Conservation (phyloP, 2,888 invertebrate genomes). For the Phyto melanocephala region DNA sequence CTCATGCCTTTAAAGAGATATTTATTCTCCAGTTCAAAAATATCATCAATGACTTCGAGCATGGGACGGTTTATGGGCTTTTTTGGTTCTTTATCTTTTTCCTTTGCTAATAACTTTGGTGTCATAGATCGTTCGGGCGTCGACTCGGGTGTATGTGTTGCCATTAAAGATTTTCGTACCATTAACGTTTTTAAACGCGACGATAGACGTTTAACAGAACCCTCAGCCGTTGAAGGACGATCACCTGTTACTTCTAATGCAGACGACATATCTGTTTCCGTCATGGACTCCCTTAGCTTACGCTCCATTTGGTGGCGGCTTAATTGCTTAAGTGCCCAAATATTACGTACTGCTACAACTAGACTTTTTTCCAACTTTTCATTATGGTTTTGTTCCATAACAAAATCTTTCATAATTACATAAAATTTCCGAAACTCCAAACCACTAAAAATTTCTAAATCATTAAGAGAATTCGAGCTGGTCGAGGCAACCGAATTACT, state of each 20-base stretch:
- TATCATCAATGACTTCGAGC: constrained; percentile 76
- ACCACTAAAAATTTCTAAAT: constrained; percentile 64
- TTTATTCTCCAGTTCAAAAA: constrained; percentile 74
- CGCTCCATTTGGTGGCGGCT: constrained; percentile 68
- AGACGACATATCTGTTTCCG: constrained; percentile 58
- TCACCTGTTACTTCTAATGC: neutral
- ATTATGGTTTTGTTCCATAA: constrained; percentile 70
- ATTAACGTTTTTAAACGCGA: constrained; percentile 71
- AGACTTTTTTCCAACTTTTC: constrained; percentile 71
- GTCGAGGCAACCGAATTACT: neutral
- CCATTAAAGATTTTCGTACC: constrained; percentile 68
- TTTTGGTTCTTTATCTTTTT: constrained; percentile 21
- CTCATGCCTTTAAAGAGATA: constrained; percentile 84
- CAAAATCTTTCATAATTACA: constrained; percentile 72
- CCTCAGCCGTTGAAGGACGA: constrained; percentile 37
- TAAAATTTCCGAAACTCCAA: constrained; percentile 73
- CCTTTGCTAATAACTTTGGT: constrained; percentile 19
- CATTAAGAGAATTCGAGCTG: constrained; percentile 42
- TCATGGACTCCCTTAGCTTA: constrained; percentile 55
- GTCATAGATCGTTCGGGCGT: constrained; percentile 20
- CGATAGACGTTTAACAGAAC: constrained; percentile 72
- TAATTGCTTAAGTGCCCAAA: constrained; percentile 74
- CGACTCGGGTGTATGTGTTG: constrained; percentile 39
- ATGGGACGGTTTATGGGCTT: constrained; percentile 71
- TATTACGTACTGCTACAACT: constrained; percentile 71